These are phyloP conservation scores for Epistrophella euchroma DNA, from an alignment of 2,888 invertebrate species.

Conservation along the genomic window DNA sequence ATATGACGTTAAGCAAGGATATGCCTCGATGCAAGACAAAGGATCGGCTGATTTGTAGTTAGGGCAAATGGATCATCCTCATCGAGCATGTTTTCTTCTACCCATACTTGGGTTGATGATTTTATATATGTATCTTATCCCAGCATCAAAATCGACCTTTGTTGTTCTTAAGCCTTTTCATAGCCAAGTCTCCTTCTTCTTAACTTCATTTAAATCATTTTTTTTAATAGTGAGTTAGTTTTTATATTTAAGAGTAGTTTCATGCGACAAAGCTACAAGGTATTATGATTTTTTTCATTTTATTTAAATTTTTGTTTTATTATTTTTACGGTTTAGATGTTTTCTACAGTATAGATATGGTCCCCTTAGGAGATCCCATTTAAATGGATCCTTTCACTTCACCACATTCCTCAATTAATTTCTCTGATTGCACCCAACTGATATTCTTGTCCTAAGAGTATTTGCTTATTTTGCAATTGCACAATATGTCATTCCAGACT, in stretches of 20 bases:
- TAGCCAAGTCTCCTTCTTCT: too few species aligned
- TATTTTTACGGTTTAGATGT: slow-evolving; percentile 19
- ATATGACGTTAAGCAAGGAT: too few species aligned
- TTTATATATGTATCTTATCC: too few species aligned
- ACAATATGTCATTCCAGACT: slow-evolving; percentile 73
- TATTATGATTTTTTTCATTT: not conserved
- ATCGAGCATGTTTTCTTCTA: too few species aligned
- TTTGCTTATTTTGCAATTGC: slow-evolving; percentile 66
- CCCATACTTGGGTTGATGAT: too few species aligned
- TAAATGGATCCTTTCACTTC: slow-evolving; percentile 68
- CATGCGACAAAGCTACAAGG: not conserved
- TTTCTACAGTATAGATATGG: not conserved
- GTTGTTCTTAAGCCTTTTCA: too few species aligned
- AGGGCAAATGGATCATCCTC: too few species aligned
- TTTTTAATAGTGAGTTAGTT: too few species aligned
- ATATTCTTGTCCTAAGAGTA: slow-evolving; percentile 63
- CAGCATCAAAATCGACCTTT: too few species aligned
- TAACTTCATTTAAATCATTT: too few species aligned
- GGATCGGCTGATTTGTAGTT: too few species aligned
- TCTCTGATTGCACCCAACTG: slow-evolving; percentile 69
- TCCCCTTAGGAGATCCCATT: slow-evolving; percentile 37
- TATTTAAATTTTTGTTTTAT: not conserved
- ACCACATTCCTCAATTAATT: slow-evolving; percentile 72
- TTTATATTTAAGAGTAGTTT: not conserved
- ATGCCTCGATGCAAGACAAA: too few species aligned